Conservation (phyloP, 53 echinoderm and acorn worm genomes). For the Mesocentrotus franciscanus region DNA sequence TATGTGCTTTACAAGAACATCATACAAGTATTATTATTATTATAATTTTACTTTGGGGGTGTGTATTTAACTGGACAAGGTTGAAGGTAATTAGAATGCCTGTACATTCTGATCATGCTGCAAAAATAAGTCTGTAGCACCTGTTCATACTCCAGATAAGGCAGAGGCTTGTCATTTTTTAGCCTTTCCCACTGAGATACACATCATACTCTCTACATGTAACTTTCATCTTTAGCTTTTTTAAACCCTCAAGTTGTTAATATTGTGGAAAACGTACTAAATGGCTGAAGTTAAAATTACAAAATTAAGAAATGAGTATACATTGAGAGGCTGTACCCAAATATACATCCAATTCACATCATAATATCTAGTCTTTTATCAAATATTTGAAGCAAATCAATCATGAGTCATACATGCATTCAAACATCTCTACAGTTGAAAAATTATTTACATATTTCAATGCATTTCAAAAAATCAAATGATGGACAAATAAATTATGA, state of each 20-base stretch:
- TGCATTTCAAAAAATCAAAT: not conserved
- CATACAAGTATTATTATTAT: not conserved
- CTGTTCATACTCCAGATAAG: not conserved
- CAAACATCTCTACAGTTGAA: no score
- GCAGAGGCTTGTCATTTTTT: not conserved
- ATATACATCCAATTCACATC: not conserved
- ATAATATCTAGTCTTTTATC: not conserved
- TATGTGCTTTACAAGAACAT: not conserved
- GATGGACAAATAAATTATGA: not conserved
- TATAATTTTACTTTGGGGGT: not conserved
- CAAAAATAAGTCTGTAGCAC: not conserved
- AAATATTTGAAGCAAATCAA: not conserved
- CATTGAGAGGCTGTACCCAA: not conserved
- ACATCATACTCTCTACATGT: not conserved
- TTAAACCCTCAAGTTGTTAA: not conserved
- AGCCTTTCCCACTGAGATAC: not conserved
- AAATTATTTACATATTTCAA: not conserved
- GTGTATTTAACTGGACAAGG: not conserved
- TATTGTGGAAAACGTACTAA: not conserved
- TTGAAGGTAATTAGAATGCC: not conserved
- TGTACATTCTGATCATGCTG: not conserved
- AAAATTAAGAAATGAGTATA: not conserved
- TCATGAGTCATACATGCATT: not conserved
- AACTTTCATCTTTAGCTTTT: no score
- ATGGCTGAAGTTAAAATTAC: not conserved